Evolutionary conservation across 2,888 invertebrate species (phyloP), one percentile per base, ranked within the genome.

Genomic region (Thysanoteuthis rhombus): DNA sequence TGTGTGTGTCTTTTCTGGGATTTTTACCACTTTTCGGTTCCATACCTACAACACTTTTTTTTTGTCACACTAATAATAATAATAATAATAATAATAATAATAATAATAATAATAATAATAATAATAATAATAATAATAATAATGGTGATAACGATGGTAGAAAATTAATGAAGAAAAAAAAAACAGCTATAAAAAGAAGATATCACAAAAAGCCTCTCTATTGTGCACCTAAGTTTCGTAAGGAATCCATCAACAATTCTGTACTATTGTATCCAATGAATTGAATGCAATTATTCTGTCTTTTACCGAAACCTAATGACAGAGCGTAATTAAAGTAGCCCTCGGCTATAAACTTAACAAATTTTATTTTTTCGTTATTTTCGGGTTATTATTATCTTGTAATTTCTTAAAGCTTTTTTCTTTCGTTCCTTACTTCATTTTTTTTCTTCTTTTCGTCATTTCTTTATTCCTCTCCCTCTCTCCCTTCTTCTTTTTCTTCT

Each of bases 271-370:
- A 75, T n/a, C 16, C 16, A 75, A 75, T 75, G 75, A 75, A 75
- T 75, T 75, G 75, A 75, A 36, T n/a, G n/a, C n/a, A 75, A n/a
- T 75, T 75, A 75, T 36, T 75, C 75, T 25, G 12, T 75, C 75
- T 75, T 75, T 75, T 75, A n/a, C 75, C 3, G n/a, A n/a, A 16
- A 36, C n/a, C 75, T 75, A 75, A 75, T 75, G n/a, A 75, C 75
- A 75, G 75, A 75, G n/a, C n/a, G 75, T 75, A 75, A 75, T 75
- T 75, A 75, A 58, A 75, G 75, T 75, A n/a, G n/a, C 75, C 75
- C 16, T n/a, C 75, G n/a, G 75, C 75, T 75, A 75, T 75, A 75
- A 75, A 75, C n/a, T 75, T 75, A 75, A 75, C 75, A 75, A n/a
- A 75, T 16, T n/a, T 36, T 75, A 75, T 1, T 16, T 19, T 75